Evolutionary conservation across 2,888 invertebrate genomes (phyloP), one percentile per base, ranked within the genome.

Genomic region (Allolobophora icterica): DNA sequence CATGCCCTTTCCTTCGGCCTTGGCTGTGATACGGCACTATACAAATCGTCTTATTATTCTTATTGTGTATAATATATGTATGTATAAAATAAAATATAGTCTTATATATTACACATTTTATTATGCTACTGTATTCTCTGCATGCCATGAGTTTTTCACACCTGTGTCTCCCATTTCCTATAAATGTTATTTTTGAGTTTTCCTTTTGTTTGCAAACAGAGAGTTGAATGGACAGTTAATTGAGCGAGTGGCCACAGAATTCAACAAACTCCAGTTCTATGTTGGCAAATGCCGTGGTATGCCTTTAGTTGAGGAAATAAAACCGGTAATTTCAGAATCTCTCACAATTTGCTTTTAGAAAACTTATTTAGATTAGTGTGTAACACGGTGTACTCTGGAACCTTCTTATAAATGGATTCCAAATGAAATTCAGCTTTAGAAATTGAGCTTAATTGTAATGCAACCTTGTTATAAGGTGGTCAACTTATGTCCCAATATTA

Each of bases 221-320:
- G 91, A 91, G 45, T 35, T 90, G 71, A 95, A 96, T 93, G 96
- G 96, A 45, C 96, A 97, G 93, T 96, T 96, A 92, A 95, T 97
- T 33, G 97, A 97, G 94, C 95, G 97, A 93, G 97, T 97, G 84
- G 97, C 97, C 5, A 96, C 97, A 94, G 97, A 97, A 95, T 97
- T 96, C 94, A 97, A 97, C 95, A 97, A 97, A 94, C 95, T 97
- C 0, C 97, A 97, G 94, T 97, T 97, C 94, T 96, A 97, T 92
- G 96, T 97, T 90, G 96, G 96, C 30, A 96, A 97, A 94, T 97
- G 97, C 95, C 96, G 96, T 91, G 96, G 95, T 89, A 95, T 96
- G 91, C 95, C 95, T 6, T 92, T 95, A 38, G 94, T 95, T n/a
- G 94, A 95, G 89, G 93, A 95, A 90, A 94, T 95, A 40, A 94